phyloP scores from a whole-genome alignment of 2,888 invertebrate genomes.

The Andrena fulva region DNA sequence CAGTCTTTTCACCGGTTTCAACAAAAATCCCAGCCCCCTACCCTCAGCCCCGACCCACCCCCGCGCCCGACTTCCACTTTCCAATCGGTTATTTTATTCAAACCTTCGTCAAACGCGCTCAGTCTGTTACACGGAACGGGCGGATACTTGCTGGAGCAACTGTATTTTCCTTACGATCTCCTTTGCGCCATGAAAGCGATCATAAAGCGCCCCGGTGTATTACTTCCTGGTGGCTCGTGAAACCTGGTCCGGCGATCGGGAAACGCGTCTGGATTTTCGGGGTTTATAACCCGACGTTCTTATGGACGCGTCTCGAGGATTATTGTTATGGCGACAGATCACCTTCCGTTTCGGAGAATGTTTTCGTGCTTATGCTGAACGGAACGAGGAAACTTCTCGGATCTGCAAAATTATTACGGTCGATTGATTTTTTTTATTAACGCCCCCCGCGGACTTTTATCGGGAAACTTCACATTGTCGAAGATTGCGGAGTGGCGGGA shows the following conservation, averaged over 20 bases:
- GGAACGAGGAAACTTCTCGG: neutral
- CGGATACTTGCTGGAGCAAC: conserved; percentile 8
- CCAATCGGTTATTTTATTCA: conserved; percentile 20
- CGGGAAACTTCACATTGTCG: neutral
- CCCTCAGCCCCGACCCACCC: no score
- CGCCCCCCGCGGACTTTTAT: conserved; percentile 7
- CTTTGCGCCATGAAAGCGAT: conserved; percentile 49
- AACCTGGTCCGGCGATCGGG: conserved; percentile 31
- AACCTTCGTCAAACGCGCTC: conserved; percentile 27
- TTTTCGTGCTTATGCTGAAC: neutral
- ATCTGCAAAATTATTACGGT: neutral
- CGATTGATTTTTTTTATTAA: conserved; percentile 34
- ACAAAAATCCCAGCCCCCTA: no score
- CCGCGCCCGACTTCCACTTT: neutral
- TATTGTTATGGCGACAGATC: conserved; percentile 39
- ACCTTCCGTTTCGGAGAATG: conserved; percentile 5
- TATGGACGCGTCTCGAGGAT: conserved; percentile 32
- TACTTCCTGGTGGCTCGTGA: conserved; percentile 48
- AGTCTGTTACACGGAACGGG: conserved; percentile 8
- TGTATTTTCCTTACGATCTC: conserved; percentile 65
- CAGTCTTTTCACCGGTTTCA: no score
- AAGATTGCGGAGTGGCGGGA: neutral
- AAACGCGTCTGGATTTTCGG: conserved; percentile 31
- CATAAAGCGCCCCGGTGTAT: conserved; percentile 59
- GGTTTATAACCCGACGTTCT: conserved; percentile 37